Base-by-base conservation (phyloP, 2,797 vertebrate genomes). In the Chelonia mydas region DNA sequence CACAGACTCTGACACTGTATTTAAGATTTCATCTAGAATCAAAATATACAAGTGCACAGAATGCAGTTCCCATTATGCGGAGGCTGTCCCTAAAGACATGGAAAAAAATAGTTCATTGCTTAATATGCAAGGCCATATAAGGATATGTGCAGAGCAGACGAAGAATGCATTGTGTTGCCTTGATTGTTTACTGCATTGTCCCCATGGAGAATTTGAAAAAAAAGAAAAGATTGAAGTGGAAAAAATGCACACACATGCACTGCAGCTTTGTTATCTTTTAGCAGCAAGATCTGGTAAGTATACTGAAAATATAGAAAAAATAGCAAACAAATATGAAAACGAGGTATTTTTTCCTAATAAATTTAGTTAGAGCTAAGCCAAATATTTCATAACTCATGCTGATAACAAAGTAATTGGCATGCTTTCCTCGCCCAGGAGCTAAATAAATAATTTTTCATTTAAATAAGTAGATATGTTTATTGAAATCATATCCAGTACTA, bases 211-310 rank as follows among this genome's bases (percentile, higher is more conserved):
- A 10, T 74, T 83, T 68, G 86, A 87, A 47, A 1, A n/a, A 57
- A 74, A 78, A 84, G 8, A 11, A 31, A 8, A 41, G 10, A 37
- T 0, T 0, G 33, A n/a, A 13, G 31, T 47, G 11, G 41, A 85
- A 45, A 4, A 33, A 15, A 12, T 81, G 45, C 76, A 91, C 74
- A 33, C 1, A 5, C 84, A 83, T 54, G 89, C 89, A 5, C 27
- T 94, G 50, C 89, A 93, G 47, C 79, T 91, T 84, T 94, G 87
- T 72, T 93, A 49, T 80, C 89, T 96, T 93, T 81, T 94, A 90
- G 95, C 84, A 50, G 72, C 89, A 86, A 91, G 89, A 90, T 86
- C 93, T 83, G 89, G 89, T 93, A 93, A 93, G 91, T 91, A 87
- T 8, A 23, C 21, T 54, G 59, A 72, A 2, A 87, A 6, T 61